Base-by-base conservation (phyloP, 2,113 vertebrate species). In the Vireo altiloquus region DNA sequence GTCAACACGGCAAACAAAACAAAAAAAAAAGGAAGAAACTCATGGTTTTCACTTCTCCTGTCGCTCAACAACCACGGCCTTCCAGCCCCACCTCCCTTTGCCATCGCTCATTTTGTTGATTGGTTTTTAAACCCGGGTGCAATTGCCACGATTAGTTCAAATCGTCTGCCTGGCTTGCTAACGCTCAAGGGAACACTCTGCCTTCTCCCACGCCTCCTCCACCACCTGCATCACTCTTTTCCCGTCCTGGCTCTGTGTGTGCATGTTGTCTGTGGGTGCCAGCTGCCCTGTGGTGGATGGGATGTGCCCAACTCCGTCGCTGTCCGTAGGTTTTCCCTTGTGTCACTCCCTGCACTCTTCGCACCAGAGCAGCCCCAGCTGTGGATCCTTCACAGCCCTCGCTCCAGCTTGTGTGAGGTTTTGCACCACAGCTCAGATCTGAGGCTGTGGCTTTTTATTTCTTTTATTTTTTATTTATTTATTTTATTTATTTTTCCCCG, bases 141-240 rank as follows among this genome's bases (percentile, higher is more conserved):
- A 3, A 40, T 37, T 56, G 92, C 92, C 80, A 19, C n/a, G 64
- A 39, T 81, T 83, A 63, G 83, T 60, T 89, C 66, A 16, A 82
- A 78, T 83, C 60, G 18, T 75, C 92, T 89, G 90, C 94, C 95
- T 95, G 94, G 83, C 89, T 95, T 83, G 82, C 79, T 94, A 28
- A 59, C 3, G 92, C 90, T 81, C 85, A 31, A 92, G 91, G 94
- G 92, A 94, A 72, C 89, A 42, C 66, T 77, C 40, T 92, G 78
- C 92, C 90, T 93, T 61, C 7, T 12, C 91, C 63, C 66, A 35
- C 13, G 0, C 46, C 78, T 57, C 46, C 17, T 28, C 33, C 59
- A 24, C 61, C 3, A 4, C 56, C 61, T 60, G 60, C 89, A 61
- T 4, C 86, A 82, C 37, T 54, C 72, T 82, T 23, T 71, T 65